These are phyloP conservation scores for Suncus etruscus DNA, from an alignment of 2,113 vertebrate species.

Conservation along the genomic window DNA sequence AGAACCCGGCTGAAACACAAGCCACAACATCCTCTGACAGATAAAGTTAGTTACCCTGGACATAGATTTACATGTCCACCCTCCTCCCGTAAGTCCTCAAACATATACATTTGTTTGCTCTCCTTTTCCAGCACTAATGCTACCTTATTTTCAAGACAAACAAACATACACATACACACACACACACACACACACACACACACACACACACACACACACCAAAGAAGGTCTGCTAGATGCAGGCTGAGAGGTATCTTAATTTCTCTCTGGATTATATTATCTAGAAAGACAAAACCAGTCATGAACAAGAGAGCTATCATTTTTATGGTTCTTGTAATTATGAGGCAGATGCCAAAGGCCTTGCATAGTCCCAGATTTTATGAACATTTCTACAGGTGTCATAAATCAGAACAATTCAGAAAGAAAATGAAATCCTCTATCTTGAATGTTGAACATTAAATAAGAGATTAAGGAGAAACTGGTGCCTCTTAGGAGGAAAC, in stretches of 20 bases:
- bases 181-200: background rate
- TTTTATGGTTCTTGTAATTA: constrained; percentile 73
- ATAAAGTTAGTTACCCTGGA: constrained; percentile 66
- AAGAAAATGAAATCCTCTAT: constrained; percentile 52
- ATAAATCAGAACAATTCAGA: constrained; percentile 56
- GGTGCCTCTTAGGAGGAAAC: background rate
- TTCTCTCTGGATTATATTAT: constrained; percentile 73
- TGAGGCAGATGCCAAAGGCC: constrained; percentile 63
- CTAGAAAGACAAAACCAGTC: constrained; percentile 58
- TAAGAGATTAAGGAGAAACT: constrained; percentile 58
- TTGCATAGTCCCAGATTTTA: constrained; percentile 60
- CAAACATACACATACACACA: constrained; percentile 38
- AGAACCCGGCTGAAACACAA: constrained; percentile 62
- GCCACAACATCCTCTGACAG: constrained; percentile 74
- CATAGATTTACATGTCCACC: constrained; percentile 64
- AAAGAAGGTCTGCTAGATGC: background rate
- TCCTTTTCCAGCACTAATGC: background rate
- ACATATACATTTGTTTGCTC: background rate
- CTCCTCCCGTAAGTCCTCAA: constrained; percentile 64
- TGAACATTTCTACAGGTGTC: constrained; percentile 67
- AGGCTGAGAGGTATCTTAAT: constrained; percentile 42
- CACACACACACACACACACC: too few relatives aligned
- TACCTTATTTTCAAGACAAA: background rate
- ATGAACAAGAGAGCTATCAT: constrained; percentile 31
- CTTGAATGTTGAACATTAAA: constrained; percentile 60